Conservation (phyloP, 1,140 invertebrate species). For the Solen grandis region DNA sequence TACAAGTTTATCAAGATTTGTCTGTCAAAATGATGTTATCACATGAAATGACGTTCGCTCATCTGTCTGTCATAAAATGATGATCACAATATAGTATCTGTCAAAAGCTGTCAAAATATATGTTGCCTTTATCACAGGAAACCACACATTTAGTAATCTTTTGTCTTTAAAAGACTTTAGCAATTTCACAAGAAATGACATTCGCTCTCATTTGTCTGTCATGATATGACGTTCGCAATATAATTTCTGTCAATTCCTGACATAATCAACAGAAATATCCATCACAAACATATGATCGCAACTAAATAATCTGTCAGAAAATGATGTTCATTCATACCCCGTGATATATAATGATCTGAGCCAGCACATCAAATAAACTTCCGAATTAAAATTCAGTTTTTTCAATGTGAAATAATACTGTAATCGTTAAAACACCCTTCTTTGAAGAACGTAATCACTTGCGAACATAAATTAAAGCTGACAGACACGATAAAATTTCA, state of each 20-base stretch:
- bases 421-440: not conserved
- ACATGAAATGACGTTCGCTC: no score
- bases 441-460: conserved; percentile 23
- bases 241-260: conserved; percentile 21
- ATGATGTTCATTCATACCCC: conserved; percentile 22
- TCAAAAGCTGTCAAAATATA: no score
- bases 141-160: conserved; percentile 6
- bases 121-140: no score
- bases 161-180: conserved; percentile 27
- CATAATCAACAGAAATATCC: conserved; percentile 23
- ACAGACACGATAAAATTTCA: conserved; percentile 29
- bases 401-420: not conserved
- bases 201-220: conserved; percentile 5
- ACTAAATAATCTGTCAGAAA: conserved; percentile 12
- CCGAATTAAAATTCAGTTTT: not conserved
- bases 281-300: conserved; percentile 33
- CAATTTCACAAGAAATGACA: conserved; percentile 25
- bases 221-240: conserved; percentile 26
- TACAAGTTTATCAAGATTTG: no score
- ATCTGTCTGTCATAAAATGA: no score
- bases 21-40: no score
- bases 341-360: no score
- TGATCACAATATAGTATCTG: no score
- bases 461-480: conserved; percentile 24
- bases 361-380: conserved; percentile 22